A percentile compares a stretch with the other conserved stretches of the same genome.
phyloP scores from a whole-genome alignment of 1,140 invertebrate genomes.

The Tachypleus tridentatus region DNA sequence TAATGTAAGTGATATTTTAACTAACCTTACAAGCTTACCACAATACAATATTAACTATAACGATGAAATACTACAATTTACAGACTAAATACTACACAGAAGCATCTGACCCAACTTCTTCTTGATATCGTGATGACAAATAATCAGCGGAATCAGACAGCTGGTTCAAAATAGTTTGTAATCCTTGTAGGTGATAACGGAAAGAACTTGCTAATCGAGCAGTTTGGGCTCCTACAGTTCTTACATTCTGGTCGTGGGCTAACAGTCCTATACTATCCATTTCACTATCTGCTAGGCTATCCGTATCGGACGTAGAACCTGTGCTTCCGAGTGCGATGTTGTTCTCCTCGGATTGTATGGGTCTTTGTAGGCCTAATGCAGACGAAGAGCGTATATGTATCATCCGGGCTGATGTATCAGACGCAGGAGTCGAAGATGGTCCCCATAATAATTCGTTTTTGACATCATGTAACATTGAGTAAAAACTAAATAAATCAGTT shows the following conservation, averaged over 20 bases:
- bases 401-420: slow-evolving; percentile 28
- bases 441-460: slow-evolving; percentile 75
- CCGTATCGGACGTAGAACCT: slow-evolving; percentile 22
- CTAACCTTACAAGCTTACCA: too few relatives aligned
- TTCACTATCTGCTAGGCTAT: slow-evolving; percentile 24
- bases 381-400: slow-evolving; percentile 4
- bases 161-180: slow-evolving; percentile 61
- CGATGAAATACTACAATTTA: background rate
- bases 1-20: too few relatives aligned
- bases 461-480: slow-evolving; percentile 65
- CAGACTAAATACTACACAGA: slow-evolving; percentile 10
- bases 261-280: background rate
- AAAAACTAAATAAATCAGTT: slow-evolving; percentile 65
- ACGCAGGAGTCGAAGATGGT: slow-evolving; percentile 24
- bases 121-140: slow-evolving; percentile 70
- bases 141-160: slow-evolving; percentile 70
- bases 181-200: slow-evolving; percentile 56
- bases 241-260: slow-evolving; percentile 24
- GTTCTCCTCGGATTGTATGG: too few relatives aligned
- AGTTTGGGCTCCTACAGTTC: slow-evolving; percentile 18
- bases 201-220: slow-evolving; percentile 46
- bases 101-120: slow-evolving; percentile 54
- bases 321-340: slow-evolving; percentile 20
- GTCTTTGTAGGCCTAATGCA: too few relatives aligned
- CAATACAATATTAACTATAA: too few relatives aligned